Evolutionary conservation across 2,113 vertebrate genomes (phyloP).

Genomic region (Saccopteryx leptura): DNA sequence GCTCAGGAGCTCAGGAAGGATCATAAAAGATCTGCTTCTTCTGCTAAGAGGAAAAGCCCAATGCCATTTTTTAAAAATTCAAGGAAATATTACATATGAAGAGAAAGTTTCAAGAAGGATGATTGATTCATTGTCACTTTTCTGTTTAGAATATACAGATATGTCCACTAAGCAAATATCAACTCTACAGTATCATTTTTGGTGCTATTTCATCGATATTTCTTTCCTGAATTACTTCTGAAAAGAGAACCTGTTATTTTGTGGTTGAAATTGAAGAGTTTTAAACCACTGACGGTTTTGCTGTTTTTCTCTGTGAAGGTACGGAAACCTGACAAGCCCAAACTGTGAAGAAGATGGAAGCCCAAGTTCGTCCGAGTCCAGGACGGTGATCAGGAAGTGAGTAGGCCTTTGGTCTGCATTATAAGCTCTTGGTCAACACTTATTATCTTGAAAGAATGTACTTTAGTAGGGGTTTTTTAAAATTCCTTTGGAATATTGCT

Average conservation of each 20-base stretch:
- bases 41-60: background rate
- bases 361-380: conserved; percentile 87
- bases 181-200: background rate
- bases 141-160: background rate
- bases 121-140: background rate
- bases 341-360: conserved; percentile 84
- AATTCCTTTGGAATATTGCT: conserved; percentile 41
- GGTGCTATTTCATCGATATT: background rate
- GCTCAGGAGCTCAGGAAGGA: fast-evolving
- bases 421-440: background rate
- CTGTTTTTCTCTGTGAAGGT: conserved; percentile 86
- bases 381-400: conserved; percentile 93
- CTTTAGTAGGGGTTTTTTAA: conserved; percentile 17
- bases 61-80: background rate
- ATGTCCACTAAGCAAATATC: background rate
- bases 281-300: background rate
- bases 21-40: background rate
- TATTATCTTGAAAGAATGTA: background rate
- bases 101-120: background rate
- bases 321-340: conserved; percentile 90
- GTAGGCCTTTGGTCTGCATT: conserved; percentile 71
- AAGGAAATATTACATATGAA: background rate
- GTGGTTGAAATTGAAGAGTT: background rate
- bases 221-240: background rate
- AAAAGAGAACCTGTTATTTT: background rate